Conservation (phyloP, 2,888 invertebrate genomes). For the Ecdyonurus torrentis region DNA sequence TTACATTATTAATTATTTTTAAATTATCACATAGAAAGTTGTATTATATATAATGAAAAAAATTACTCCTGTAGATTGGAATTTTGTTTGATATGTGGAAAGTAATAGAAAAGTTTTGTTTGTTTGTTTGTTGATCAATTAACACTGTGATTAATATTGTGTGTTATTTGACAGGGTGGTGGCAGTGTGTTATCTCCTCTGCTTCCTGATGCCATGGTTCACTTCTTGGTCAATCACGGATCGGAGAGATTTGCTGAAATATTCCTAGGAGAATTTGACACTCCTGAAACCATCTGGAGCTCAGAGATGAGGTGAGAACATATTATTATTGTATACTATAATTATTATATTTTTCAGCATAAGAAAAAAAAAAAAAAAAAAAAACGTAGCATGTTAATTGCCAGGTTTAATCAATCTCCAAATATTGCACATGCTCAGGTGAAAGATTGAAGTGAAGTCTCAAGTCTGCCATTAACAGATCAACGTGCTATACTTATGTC, state of each 20-base stretch:
- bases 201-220: constrained; percentile 97
- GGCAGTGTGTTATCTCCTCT: constrained; percentile 78
- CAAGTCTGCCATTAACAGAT: no score
- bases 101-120: no score
- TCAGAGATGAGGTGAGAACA: constrained; percentile 83
- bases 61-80: no score
- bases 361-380: no score
- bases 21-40: no score
- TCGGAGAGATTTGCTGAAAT: constrained; percentile 97
- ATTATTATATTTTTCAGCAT: not conserved
- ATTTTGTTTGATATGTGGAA: no score
- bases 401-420: not conserved
- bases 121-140: no score
- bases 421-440: not conserved
- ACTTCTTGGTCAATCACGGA: constrained; percentile 95
- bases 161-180: not conserved
- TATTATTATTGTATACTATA: constrained; percentile 4
- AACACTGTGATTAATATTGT: not conserved
- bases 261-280: constrained; percentile 95
- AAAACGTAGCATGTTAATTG: no score
- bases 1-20: no score
- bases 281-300: constrained; percentile 99
- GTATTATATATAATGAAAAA: no score
- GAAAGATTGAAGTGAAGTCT: not conserved
- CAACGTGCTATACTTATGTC: no score